Conservation (phyloP, 2,113 vertebrate genomes). For the Amphiprion ocellaris region DNA sequence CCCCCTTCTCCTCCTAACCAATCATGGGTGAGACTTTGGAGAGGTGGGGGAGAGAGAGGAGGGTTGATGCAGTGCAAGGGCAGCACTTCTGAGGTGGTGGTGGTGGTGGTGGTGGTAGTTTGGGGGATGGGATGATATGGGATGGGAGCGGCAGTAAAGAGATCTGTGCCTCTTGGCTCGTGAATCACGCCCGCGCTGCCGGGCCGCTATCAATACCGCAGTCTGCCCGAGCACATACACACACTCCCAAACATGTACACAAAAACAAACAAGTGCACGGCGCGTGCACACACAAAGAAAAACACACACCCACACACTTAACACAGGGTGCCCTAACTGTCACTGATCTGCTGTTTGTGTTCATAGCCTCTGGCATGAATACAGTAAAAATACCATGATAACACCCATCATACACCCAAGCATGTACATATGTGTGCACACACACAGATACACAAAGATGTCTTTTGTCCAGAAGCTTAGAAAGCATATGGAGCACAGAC, state of each 20-base stretch:
- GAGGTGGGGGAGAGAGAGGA: constrained; percentile 55
- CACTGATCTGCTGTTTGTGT: constrained; percentile 49
- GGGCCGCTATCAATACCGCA: constrained; percentile 63
- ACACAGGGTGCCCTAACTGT: constrained; percentile 52
- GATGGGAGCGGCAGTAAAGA: constrained; percentile 45
- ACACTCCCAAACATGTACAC: constrained; percentile 23
- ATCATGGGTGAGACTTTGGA: constrained; percentile 70
- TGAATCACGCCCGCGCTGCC: constrained; percentile 70
- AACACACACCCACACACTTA: constrained; percentile 51
- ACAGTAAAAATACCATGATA: constrained; percentile 29
- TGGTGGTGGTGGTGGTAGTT: constrained; percentile 47
- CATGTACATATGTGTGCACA: neutral
- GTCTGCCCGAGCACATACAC: constrained; percentile 30
- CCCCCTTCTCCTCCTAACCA: constrained; percentile 59
- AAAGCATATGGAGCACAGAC: neutral
- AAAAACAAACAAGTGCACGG: neutral
- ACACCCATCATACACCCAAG: constrained; percentile 31
- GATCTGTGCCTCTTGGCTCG: constrained; percentile 71
- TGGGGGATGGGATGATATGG: constrained; percentile 45
- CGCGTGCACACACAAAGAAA: constrained; percentile 29
- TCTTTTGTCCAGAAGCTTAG: constrained; percentile 40
- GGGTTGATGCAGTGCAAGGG: constrained; percentile 75
- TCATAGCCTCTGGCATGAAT: constrained; percentile 45
- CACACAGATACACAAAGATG: constrained; percentile 13
- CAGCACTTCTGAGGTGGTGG: constrained; percentile 78